Base-by-base conservation (phyloP, 2,797 vertebrate species). In the Hemibagrus guttatus region DNA sequence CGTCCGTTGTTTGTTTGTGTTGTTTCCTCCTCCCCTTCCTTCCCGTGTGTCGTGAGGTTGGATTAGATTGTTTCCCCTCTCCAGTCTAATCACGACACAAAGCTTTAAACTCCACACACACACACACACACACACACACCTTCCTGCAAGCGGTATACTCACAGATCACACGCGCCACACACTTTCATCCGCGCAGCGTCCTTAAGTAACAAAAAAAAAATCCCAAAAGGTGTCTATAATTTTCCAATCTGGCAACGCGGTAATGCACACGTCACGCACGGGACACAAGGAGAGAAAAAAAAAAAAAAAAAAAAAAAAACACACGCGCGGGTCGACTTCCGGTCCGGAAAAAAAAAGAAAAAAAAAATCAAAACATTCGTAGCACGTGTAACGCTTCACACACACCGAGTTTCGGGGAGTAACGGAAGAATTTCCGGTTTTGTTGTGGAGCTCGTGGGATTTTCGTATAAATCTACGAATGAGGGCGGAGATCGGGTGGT, bases 401-500 rank as follows among this genome's bases (percentile, higher is more conserved):
- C 52, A 9, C 52, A 9, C 52, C 13, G 5, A 6, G 21, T 31
- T 13, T 72, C 42, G 2, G 42, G 1, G 6, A 16, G 1, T 3
- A 49, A 1, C 49, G 72, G 46, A 28, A 0, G 23, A 23, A 49
- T 4, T 78, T 81, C 80, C 80, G 80, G n/a, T 93, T 92, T n/a
- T 91, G 92, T 89, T 91, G 93, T 31, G 93, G 91, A 42, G 78
- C 31, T 16, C 78, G 58, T 61, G 58, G 58, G 58, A 1, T 46
- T 88, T 93, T 61, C 6, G 5, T 91, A 9, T 88, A 92, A 93
- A 92, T 91, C 93, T 91, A 95, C 93, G 95, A 95, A 96, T 95
- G 94, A 95, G 95, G 95, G 95, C 96, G 95, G 95, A 95, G 80
- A 91, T 89, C 87, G 46, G 28, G 81, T 68, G 81, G 11, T 21